These are phyloP conservation scores for Nasonia vitripennis DNA, from an alignment of 1,140 invertebrate genomes.

Conservation along the genomic window DNA sequence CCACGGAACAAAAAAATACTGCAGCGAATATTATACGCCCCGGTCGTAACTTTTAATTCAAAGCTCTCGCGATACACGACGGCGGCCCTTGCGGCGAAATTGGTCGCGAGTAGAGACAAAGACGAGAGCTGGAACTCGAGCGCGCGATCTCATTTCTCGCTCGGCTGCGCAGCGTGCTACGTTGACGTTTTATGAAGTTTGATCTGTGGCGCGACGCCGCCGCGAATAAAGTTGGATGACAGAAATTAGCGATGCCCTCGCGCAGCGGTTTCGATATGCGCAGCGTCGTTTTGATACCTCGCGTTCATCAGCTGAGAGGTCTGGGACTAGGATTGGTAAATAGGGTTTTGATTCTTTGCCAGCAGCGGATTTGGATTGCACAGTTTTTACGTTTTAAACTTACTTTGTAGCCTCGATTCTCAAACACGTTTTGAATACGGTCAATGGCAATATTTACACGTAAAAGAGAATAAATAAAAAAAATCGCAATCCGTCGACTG, in stretches of 20 bases:
- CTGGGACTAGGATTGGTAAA: neutral
- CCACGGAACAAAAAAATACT: neutral
- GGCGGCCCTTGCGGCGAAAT: neutral
- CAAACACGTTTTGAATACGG: no score
- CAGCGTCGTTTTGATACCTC: neutral
- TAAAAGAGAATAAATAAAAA: no score
- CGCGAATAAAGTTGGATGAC: slow-evolving; percentile 1
- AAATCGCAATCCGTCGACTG: no score
- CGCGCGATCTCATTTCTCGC: slow-evolving; percentile 33
- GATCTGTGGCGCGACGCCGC: neutral
- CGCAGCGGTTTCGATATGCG: neutral
- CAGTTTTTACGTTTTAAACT: no score
- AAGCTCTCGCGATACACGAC: neutral
- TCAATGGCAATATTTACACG: no score
- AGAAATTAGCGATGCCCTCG: neutral
- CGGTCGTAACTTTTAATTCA: neutral
- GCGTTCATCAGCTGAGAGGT: neutral
- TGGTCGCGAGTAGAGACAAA: neutral
- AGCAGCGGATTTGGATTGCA: no score
- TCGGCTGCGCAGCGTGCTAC: neutral
- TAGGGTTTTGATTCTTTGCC: neutral
- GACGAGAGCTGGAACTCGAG: neutral
- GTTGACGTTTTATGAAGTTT: slow-evolving; percentile 32
- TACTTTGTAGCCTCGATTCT: no score
- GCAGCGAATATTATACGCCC: neutral